Conservation (phyloP, 2,797 vertebrate species). For the Phataginus tetradactyla region DNA sequence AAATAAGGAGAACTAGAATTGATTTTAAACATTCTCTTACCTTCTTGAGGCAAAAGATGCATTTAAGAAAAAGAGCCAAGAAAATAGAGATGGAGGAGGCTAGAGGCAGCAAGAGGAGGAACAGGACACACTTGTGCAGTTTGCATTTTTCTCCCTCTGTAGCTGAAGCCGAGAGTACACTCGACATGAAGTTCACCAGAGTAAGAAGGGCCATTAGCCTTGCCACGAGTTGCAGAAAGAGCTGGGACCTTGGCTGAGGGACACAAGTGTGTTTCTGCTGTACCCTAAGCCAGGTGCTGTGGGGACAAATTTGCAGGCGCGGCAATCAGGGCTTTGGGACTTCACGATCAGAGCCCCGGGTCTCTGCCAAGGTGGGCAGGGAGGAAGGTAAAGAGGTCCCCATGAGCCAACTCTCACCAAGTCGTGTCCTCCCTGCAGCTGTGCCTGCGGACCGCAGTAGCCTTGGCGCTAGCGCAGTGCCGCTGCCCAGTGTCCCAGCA, state of each 20-base stretch:
- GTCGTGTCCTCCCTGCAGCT: not conserved
- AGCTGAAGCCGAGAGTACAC: not conserved
- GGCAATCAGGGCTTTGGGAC: not conserved
- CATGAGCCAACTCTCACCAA: not conserved
- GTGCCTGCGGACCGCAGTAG: not conserved
- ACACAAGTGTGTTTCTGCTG: not conserved
- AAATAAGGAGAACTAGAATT: not conserved
- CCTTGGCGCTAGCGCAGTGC: rapidly evolving
- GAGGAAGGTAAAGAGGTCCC: not conserved
- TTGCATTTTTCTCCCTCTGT: not conserved
- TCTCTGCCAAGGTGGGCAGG: not conserved
- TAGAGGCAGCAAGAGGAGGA: not conserved
- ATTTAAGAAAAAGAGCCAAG: not conserved
- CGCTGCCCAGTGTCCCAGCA: too few species aligned
- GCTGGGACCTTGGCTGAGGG: not conserved
- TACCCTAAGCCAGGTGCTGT: not conserved
- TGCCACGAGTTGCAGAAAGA: not conserved
- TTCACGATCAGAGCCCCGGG: not conserved
- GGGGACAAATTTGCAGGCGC: not conserved
- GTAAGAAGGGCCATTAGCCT: not conserved
- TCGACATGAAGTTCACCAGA: not conserved
- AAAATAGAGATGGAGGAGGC: not conserved
- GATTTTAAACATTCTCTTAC: not conserved
- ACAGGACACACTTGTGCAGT: rapidly evolving
- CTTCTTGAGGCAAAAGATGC: not conserved